Percentiles rank a stretch among this genome's conserved stretches.
phyloP scores from a whole-genome alignment of 2,888 invertebrate genomes.

The Petrolisthes cinctipes region DNA sequence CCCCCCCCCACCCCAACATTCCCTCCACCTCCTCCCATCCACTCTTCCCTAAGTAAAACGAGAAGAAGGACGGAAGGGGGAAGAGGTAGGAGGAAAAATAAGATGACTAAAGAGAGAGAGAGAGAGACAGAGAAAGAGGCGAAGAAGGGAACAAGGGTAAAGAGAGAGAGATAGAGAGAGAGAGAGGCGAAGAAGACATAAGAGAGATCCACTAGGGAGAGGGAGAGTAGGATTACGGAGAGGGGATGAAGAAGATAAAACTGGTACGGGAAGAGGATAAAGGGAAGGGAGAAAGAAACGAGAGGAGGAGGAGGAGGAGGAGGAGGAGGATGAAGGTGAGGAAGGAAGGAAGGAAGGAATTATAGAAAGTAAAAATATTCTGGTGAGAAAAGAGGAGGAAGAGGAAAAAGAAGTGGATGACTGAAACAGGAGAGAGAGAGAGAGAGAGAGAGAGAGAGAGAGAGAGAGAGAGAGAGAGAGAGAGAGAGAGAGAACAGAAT shows the following conservation, averaged over 20 bases:
- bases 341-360: too few relatives aligned
- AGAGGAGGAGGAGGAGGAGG: not conserved
- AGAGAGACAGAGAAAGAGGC: not conserved
- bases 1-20: not conserved
- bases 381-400: too few relatives aligned
- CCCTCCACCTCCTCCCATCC: not conserved
- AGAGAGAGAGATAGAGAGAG: not conserved
- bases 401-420: not conserved
- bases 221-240: not conserved
- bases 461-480: not conserved
- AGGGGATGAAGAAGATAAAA: not conserved
- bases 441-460: not conserved
- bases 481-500: not conserved
- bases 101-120: not conserved
- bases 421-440: not conserved
- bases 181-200: too few relatives aligned
- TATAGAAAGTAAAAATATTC: too few relatives aligned
- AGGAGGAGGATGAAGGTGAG: not conserved
- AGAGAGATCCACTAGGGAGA: not conserved
- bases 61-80: not conserved
- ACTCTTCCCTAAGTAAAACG: constrained; percentile 2
- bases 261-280: not conserved
- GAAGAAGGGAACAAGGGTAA: not conserved
- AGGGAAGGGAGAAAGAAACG: not conserved
- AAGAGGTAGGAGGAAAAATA: not conserved